Percentiles rank a stretch among this genome's conserved stretches.
These are phyloP conservation scores for Myripristis murdjan DNA, from an alignment of 2,797 vertebrate species.

Conservation along the genomic window DNA sequence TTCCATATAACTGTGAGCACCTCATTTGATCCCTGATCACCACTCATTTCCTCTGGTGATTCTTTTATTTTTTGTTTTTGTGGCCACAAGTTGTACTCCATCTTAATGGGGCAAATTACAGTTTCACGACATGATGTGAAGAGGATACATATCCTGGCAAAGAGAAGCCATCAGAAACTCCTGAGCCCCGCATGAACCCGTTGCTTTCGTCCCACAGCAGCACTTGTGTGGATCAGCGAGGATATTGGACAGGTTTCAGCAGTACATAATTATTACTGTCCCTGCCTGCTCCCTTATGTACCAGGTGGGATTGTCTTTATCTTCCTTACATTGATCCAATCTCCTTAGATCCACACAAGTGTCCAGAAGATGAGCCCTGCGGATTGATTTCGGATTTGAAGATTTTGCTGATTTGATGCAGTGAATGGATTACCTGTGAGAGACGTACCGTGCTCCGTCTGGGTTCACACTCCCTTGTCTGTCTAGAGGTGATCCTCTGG, in stretches of 20 bases:
- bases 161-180: conserved; percentile 23
- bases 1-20: conserved; percentile 43
- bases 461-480: conserved; percentile 36
- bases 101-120: conserved; percentile 18
- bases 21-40: conserved; percentile 47
- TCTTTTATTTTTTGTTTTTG: conserved; percentile 21
- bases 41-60: conserved; percentile 25
- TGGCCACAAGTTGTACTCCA: conserved; percentile 24
- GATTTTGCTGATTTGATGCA: conserved; percentile 57
- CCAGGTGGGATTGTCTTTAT: conserved; percentile 57
- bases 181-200: conserved; percentile 29
- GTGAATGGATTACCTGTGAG: conserved; percentile 28
- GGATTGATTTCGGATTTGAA: conserved; percentile 67
- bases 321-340: conserved; percentile 56
- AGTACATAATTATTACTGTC: conserved; percentile 50
- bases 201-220: conserved; percentile 54
- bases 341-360: conserved; percentile 53
- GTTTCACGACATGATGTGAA: conserved; percentile 6
- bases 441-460: conserved; percentile 57
- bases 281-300: conserved; percentile 28
- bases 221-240: conserved; percentile 58
- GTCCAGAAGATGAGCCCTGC: conserved; percentile 49
- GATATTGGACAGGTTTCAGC: conserved; percentile 62
- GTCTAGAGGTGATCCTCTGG: conserved; percentile 37
- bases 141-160: not conserved